A percentile compares a stretch with the other conserved stretches of the same genome.
Conservation (phyloP, 1,140 invertebrate species). For the Coelopa frigida region DNA sequence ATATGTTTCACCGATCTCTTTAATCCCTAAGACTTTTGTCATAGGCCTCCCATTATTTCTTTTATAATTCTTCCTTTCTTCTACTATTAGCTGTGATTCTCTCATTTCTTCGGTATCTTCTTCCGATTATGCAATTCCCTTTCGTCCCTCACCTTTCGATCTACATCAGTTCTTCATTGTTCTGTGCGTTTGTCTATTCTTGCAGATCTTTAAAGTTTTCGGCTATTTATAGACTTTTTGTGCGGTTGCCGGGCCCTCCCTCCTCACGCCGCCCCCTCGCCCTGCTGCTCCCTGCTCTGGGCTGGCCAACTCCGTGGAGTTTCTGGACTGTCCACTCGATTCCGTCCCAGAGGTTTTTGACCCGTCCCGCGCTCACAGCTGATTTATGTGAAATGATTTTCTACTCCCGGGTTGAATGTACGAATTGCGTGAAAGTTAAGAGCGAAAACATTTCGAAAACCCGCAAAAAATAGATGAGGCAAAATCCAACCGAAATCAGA, state of each 20-base stretch:
- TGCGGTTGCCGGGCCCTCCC: too few species aligned
- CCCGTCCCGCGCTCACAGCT: conserved; percentile 42
- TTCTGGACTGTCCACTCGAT: too few species aligned
- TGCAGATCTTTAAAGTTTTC: too few species aligned
- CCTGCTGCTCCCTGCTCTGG: too few species aligned
- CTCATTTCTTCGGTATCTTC: not conserved
- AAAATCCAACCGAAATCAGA: not conserved
- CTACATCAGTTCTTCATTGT: too few species aligned
- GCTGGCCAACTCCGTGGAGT: too few species aligned
- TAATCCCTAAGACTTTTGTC: not conserved
- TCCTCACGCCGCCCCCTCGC: too few species aligned
- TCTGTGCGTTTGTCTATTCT: too few species aligned
- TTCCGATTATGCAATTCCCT: too few species aligned
- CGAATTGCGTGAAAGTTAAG: conserved; percentile 7
- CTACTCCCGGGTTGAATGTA: conserved; percentile 4
- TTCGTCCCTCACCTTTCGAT: too few species aligned
- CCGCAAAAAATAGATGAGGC: not conserved
- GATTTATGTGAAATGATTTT: conserved; percentile 37
- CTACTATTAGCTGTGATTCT: not conserved
- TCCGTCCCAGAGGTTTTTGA: conserved; percentile 31
- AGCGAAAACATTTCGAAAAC: not conserved
- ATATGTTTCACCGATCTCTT: not conserved
- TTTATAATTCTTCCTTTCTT: not conserved
- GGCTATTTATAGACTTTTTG: too few species aligned
- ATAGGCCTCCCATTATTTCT: not conserved